Evolutionary conservation across 2,888 invertebrate species (phyloP).

Genomic region (Ashinkailepas kermadecensis): DNA sequence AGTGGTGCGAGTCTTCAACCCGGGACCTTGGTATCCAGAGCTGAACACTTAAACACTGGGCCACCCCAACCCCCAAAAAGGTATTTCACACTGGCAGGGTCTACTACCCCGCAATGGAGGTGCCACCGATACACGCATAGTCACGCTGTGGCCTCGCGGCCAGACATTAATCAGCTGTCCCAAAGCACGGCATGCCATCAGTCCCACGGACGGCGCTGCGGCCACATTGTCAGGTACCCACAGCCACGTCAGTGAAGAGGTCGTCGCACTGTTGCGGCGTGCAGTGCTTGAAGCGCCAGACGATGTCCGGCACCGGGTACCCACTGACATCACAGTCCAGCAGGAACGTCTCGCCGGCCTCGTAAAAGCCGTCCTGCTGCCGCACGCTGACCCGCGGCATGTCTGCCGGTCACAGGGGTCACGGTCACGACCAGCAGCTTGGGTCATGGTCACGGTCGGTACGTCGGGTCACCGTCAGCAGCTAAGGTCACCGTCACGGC

Average conservation of each 20-base stretch:
- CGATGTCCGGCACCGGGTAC: background rate
- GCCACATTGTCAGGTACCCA: background rate
- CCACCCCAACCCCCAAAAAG: too few relatives aligned
- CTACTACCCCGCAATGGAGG: too few relatives aligned
- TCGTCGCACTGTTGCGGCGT: background rate
- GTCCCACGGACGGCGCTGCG: too few relatives aligned
- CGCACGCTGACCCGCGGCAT: background rate
- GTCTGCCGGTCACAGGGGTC: background rate
- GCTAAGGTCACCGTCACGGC: background rate
- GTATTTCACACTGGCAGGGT: too few relatives aligned
- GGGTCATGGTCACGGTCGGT: too few relatives aligned
- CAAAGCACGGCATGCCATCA: too few relatives aligned
- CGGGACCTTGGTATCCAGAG: too few relatives aligned
- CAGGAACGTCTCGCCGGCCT: background rate
- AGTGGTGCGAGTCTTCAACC: too few relatives aligned
- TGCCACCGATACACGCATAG: too few relatives aligned
- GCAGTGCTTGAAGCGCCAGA: background rate
- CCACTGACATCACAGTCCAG: background rate
- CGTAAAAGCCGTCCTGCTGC: background rate
- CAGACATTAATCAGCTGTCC: too few relatives aligned
- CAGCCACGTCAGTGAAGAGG: background rate
- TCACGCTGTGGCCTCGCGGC: too few relatives aligned
- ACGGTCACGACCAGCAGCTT: background rate
- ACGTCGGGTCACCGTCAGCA: background rate
- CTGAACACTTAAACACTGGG: too few relatives aligned